Evolutionary conservation across 2,113 vertebrate species (phyloP).

Genomic region (Argyrosomus japonicus): DNA sequence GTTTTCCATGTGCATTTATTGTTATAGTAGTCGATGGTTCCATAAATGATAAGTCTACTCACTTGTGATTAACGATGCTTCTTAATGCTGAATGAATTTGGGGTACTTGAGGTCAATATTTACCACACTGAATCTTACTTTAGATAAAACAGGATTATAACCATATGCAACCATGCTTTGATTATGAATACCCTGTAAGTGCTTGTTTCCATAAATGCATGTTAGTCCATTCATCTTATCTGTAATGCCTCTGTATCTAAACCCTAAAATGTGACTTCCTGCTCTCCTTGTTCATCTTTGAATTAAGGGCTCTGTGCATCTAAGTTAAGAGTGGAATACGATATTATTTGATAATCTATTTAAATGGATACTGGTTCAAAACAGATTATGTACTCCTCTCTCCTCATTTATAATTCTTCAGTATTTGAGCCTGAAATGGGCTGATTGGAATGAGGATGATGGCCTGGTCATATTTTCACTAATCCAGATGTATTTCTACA

Average conservation of each 20-base stretch:
- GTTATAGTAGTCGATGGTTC: constrained; percentile 55
- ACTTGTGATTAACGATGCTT: constrained; percentile 69
- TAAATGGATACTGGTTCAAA: constrained; percentile 56
- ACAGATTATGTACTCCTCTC: constrained; percentile 47
- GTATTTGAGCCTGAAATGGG: constrained; percentile 53
- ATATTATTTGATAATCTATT: constrained; percentile 52
- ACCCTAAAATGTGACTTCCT: constrained; percentile 49
- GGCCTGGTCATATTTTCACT: constrained; percentile 55
- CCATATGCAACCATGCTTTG: constrained; percentile 54
- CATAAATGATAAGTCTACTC: constrained; percentile 57
- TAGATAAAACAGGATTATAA: constrained; percentile 68
- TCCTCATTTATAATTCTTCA: constrained; percentile 59
- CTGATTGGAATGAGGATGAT: constrained; percentile 50
- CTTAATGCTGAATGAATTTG: constrained; percentile 68
- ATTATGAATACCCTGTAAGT: constrained; percentile 75
- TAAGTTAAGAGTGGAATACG: constrained; percentile 37
- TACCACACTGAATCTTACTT: constrained; percentile 75
- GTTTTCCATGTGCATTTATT: constrained; percentile 64
- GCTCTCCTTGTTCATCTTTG: constrained; percentile 55
- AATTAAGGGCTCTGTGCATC: constrained; percentile 48
- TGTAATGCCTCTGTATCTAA: constrained; percentile 50
- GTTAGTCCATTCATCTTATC: constrained; percentile 74
- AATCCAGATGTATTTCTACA: constrained; percentile 73
- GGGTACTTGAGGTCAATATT: constrained; percentile 69
- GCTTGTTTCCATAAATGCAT: constrained; percentile 79